Evolutionary conservation across 92 coral and sea anemone species (phyloP).

Genomic region (Isaurus tuberculatus): DNA sequence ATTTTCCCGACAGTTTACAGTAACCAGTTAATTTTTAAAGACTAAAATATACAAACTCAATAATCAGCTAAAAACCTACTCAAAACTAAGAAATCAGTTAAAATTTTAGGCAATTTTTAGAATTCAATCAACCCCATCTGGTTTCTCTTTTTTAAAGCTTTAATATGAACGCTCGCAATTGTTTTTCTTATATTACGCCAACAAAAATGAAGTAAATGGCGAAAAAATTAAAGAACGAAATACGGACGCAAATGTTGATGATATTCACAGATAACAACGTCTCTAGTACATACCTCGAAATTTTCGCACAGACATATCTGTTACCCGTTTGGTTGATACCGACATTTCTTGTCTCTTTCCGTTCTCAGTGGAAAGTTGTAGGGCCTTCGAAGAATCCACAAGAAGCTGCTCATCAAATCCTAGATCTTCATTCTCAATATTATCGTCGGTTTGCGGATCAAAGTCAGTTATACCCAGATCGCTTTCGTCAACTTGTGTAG

Average conservation of each 20-base stretch:
- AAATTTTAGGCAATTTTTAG: no score
- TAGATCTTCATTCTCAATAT: conserved; percentile 3
- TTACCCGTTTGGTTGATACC: conserved; percentile 43
- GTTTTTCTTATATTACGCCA: background rate
- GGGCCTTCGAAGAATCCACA: conserved; percentile 1
- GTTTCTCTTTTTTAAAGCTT: background rate
- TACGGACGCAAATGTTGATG: background rate
- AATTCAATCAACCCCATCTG: no score
- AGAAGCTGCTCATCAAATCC: conserved; percentile 9
- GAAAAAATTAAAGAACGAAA: background rate
- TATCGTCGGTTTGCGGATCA: background rate
- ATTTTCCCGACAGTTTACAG: no score
- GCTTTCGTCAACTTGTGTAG: conserved; percentile 41
- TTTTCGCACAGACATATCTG: conserved; percentile 53
- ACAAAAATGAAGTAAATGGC: background rate
- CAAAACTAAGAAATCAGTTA: no score
- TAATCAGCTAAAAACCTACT: no score
- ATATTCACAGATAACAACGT: conserved; percentile 3
- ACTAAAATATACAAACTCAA: no score
- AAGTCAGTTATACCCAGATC: conserved; percentile 18
- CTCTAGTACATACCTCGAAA: conserved; percentile 38
- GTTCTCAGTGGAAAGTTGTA: background rate
- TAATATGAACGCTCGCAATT: background rate
- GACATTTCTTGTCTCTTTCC: conserved; percentile 42
- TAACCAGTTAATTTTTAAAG: no score